Conservation (phyloP, 2,113 vertebrate genomes). For the Emberiza fucata region DNA sequence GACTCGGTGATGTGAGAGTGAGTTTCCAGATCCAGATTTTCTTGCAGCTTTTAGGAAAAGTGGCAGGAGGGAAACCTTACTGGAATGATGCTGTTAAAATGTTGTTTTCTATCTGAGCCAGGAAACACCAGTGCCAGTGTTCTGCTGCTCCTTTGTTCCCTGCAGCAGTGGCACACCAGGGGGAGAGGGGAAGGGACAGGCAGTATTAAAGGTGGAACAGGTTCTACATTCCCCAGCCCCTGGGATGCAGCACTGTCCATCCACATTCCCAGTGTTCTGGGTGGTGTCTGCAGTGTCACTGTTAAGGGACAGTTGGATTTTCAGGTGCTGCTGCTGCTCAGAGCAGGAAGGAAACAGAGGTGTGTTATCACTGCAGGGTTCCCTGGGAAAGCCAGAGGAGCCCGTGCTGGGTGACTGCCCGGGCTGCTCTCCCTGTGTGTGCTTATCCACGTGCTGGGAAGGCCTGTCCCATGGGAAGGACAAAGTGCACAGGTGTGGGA, state of each 20-base stretch:
- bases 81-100: accelerated
- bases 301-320: not conserved
- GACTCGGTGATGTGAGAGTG: not conserved
- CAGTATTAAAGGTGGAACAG: not conserved
- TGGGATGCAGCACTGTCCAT: not conserved
- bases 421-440: not conserved
- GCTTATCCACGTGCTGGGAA: not conserved
- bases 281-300: not conserved
- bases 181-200: not conserved
- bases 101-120: not conserved
- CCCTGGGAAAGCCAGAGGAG: not conserved
- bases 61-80: not conserved
- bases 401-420: not conserved
- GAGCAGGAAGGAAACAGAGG: not conserved
- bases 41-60: not conserved
- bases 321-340: not conserved
- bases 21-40: not conserved
- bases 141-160: not conserved
- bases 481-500: not conserved
- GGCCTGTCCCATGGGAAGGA: not conserved
- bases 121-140: not conserved
- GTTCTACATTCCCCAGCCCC: not conserved
- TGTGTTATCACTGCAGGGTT: not conserved
- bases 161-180: not conserved
- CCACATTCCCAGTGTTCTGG: accelerated